These are phyloP conservation scores for Rhineura floridana DNA, from an alignment of 2,113 vertebrate genomes.

Conservation along the genomic window DNA sequence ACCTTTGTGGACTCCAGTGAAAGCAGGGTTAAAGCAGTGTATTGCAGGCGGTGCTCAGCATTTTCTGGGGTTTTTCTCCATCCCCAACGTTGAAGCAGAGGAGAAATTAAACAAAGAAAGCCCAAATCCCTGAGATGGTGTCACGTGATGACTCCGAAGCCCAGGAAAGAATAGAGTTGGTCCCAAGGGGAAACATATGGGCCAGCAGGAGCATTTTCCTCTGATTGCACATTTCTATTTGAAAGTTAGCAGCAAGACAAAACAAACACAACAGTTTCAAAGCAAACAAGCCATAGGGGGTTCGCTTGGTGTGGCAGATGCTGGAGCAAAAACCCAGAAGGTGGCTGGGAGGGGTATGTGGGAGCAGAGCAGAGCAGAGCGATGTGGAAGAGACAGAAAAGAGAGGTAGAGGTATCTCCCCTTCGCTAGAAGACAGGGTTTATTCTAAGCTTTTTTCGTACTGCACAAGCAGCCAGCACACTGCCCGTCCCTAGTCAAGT, in stretches of 20 bases:
- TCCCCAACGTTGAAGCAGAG: fast-evolving
- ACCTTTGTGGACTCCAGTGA: not conserved
- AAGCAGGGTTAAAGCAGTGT: not conserved
- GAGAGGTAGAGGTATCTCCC: no score
- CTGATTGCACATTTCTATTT: conserved; percentile 45
- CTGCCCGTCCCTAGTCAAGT: no score
- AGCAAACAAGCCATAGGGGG: conserved; percentile 16
- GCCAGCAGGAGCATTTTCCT: conserved; percentile 49
- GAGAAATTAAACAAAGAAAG: not conserved
- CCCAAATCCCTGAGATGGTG: not conserved
- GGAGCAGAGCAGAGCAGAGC: no score
- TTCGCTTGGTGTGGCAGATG: not conserved
- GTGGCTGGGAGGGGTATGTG: fast-evolving
- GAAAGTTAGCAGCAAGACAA: conserved; percentile 43
- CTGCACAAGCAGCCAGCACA: no score
- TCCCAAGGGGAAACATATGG: conserved; percentile 56
- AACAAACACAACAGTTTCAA: conserved; percentile 50
- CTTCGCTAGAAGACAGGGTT: no score
- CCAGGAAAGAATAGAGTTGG: conserved; percentile 20
- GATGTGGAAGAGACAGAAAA: not conserved
- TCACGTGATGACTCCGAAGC: conserved; percentile 35
- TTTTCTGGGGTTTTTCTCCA: fast-evolving
- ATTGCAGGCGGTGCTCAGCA: not conserved
- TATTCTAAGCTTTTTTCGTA: no score
- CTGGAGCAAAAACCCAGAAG: not conserved